Conservation (phyloP, 1,140 invertebrate genomes). For the Scaptomyza montana region DNA sequence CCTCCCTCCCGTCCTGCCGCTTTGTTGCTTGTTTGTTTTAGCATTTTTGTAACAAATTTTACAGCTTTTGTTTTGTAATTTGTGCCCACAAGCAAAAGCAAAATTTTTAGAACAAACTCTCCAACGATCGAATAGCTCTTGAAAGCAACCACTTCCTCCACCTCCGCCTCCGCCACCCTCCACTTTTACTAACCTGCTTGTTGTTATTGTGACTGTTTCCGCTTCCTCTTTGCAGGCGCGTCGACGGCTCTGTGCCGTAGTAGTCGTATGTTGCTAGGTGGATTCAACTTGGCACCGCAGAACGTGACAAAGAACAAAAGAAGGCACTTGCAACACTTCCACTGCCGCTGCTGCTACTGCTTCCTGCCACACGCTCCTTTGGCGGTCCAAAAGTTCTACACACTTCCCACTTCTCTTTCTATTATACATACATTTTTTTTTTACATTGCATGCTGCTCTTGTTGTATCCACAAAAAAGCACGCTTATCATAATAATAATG, state of each 20-base stretch:
- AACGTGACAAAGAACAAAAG: constrained; percentile 84
- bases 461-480: constrained; percentile 82
- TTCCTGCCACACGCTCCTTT: constrained; percentile 16
- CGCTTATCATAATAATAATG: constrained; percentile 78
- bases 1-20: not conserved
- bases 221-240: constrained; percentile 56
- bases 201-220: constrained; percentile 66
- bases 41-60: constrained; percentile 63
- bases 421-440: constrained; percentile 16
- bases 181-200: not conserved
- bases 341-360: not conserved
- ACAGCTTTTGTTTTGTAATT: constrained; percentile 77
- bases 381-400: constrained; percentile 11
- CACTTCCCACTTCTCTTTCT: not conserved
- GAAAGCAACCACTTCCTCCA: constrained; percentile 14
- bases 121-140: constrained; percentile 66
- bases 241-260: not conserved
- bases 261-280: constrained; percentile 37
- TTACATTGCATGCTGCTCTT: constrained; percentile 48
- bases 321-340: constrained; percentile 73
- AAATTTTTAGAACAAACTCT: constrained; percentile 45
- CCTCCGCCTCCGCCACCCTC: not conserved
- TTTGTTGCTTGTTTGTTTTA: constrained; percentile 69
- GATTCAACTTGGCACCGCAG: constrained; percentile 61
- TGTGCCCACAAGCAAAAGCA: constrained; percentile 61